These are phyloP conservation scores for Hypena proboscidalis DNA, from an alignment of 2,888 invertebrate species.

Conservation along the genomic window DNA sequence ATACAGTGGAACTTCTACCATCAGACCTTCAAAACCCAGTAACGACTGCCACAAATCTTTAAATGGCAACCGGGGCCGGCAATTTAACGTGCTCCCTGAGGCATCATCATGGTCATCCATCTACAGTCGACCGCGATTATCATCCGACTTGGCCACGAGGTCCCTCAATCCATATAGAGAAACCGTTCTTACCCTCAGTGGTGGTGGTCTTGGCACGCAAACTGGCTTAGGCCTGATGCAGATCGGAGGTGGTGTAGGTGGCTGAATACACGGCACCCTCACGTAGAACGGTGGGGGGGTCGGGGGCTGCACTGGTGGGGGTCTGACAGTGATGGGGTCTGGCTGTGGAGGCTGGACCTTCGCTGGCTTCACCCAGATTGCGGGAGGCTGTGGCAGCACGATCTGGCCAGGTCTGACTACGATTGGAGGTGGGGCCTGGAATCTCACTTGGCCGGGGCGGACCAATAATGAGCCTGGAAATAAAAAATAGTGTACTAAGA, in stretches of 20 bases:
- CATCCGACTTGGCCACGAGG: no score
- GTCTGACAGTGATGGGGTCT: conserved; percentile 57
- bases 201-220: conserved; percentile 50
- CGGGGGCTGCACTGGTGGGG: conserved; percentile 57
- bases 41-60: no score
- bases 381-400: conserved; percentile 50
- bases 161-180: neutral
- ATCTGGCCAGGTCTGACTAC: conserved; percentile 61
- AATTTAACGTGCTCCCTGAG: no score
- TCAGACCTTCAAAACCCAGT: no score
- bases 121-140: no score
- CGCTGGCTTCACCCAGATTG: conserved; percentile 64
- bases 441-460: conserved; percentile 65
- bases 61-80: no score
- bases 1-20: no score
- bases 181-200: conserved; percentile 56
- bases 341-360: conserved; percentile 59
- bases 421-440: conserved; percentile 58
- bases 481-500: neutral
- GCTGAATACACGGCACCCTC: conserved; percentile 56
- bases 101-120: no score
- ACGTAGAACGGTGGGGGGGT: conserved; percentile 58
- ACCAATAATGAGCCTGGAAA: conserved; percentile 61
- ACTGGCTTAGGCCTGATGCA: conserved; percentile 62
- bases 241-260: conserved; percentile 58